These are phyloP conservation scores for Arvicola amphibius DNA, from an alignment of 2,797 vertebrate species.

Conservation along the genomic window DNA sequence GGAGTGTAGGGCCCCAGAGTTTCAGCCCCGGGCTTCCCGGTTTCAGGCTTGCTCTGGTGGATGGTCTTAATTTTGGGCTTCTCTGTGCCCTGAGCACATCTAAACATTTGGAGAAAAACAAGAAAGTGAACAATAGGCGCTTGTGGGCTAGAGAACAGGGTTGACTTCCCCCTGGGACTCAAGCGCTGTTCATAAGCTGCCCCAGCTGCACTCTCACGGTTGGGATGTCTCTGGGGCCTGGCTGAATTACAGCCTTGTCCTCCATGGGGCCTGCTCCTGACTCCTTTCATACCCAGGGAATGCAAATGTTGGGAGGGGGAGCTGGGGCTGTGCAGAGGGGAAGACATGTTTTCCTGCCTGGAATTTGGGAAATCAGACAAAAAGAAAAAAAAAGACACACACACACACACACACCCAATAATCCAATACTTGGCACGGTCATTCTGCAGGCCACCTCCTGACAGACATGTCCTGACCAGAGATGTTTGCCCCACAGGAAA, in stretches of 20 bases:
- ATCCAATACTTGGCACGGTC: neutral
- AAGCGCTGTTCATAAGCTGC: constrained; percentile 78
- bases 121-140: constrained; percentile 85
- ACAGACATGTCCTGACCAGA: constrained; percentile 46
- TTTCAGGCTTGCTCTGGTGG: constrained; percentile 69
- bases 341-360: constrained; percentile 63
- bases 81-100: constrained; percentile 82
- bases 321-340: neutral
- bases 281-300: constrained; percentile 68
- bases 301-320: constrained; percentile 54
- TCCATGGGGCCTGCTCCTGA: constrained; percentile 33
- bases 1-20: neutral
- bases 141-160: constrained; percentile 84
- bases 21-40: constrained; percentile 55
- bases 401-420: constrained; percentile 28
- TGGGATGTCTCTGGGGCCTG: constrained; percentile 81
- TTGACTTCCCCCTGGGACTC: constrained; percentile 82
- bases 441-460: constrained; percentile 32
- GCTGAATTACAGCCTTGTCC: constrained; percentile 83
- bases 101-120: constrained; percentile 87
- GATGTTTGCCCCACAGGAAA: constrained; percentile 50
- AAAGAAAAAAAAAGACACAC: neutral
- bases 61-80: constrained; percentile 79
- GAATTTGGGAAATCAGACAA: constrained; percentile 63
- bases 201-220: constrained; percentile 85